Base-by-base conservation (phyloP, 2,113 vertebrate species). In the Motacilla alba region DNA sequence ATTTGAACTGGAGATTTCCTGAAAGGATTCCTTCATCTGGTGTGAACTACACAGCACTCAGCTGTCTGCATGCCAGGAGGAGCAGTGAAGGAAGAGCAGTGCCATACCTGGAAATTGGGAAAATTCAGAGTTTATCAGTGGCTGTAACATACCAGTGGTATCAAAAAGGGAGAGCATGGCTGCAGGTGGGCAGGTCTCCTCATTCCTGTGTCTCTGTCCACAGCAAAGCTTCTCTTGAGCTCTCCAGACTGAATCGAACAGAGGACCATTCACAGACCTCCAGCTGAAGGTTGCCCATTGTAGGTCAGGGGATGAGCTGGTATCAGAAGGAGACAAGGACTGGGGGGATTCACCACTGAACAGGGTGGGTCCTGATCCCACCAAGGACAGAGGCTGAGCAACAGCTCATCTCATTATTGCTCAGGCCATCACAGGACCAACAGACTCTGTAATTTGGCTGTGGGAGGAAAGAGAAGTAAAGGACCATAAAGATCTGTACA, bases 401-500 rank as follows among this genome's bases (percentile, higher is more conserved):
- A 49, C 9, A 80, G 52, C 39, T 19, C 5, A 0, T 62, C 67
- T 58, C 1, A 0, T 49, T 53, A 67, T 7, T 62, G 75, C 17
- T 90, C n/a, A 75, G 19, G 30, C 11, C 27, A 77, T 33, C 70
- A 73, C 43, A 66, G 43, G 23, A 39, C 63, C 50, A 87, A 35
- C 21, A 46, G 50, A 31, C 30, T 59, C 59, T 27, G n/a, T 49
- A 69, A 70, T 83, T 86, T 78, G 14, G 44, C 64, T 58, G 86
- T 74, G 83, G 90, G 83, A 97, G 88, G 44, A 92, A 75, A 89
- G 31, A 83, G 47, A 59, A 85, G 44, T 53, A 74, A 59, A 92
- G 53, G n/a, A 81, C 56, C 44, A 53, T 81, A 75, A 90, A 81
- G 41, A 68, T 56, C 44, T 77, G 37, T 26, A 46, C 31, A 77